Percentiles rank a stretch among this genome's conserved stretches.
Conservation (phyloP, 1,140 invertebrate genomes). For the Zaprionus africanus region DNA sequence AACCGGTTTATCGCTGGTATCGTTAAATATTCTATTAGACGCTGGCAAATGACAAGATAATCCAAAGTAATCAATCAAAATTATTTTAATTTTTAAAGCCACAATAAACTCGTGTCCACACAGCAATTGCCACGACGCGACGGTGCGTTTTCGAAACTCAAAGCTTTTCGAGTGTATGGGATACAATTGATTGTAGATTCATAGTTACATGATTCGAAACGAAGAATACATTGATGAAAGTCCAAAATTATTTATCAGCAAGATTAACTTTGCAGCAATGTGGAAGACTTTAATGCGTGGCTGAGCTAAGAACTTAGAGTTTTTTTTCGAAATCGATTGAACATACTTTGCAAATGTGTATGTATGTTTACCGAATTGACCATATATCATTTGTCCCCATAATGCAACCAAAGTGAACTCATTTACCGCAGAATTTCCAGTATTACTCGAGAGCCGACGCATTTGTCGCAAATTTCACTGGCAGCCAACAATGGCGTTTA, state of each 20-base stretch:
- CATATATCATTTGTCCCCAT: constrained; percentile 10
- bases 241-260: background rate
- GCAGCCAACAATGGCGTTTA: constrained; percentile 57
- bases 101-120: constrained; percentile 79
- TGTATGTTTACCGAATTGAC: background rate
- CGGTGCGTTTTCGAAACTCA: background rate
- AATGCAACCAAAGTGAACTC: background rate
- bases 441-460: background rate
- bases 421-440: background rate
- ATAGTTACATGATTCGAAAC: background rate
- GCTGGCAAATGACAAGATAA: constrained; percentile 84
- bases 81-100: constrained; percentile 84
- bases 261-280: background rate
- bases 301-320: background rate
- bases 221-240: background rate
- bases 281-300: background rate
- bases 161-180: background rate
- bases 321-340: background rate
- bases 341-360: background rate
- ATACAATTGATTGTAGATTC: background rate
- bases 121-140: constrained; percentile 70
- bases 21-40: constrained; percentile 84
- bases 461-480: constrained; percentile 42
- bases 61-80: constrained; percentile 85
- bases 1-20: constrained; percentile 78